A percentile compares a stretch with the other conserved stretches of the same genome.
These are phyloP conservation scores for Romanogobio albipinnatus DNA, from an alignment of 2,113 vertebrate genomes.

Conservation along the genomic window DNA sequence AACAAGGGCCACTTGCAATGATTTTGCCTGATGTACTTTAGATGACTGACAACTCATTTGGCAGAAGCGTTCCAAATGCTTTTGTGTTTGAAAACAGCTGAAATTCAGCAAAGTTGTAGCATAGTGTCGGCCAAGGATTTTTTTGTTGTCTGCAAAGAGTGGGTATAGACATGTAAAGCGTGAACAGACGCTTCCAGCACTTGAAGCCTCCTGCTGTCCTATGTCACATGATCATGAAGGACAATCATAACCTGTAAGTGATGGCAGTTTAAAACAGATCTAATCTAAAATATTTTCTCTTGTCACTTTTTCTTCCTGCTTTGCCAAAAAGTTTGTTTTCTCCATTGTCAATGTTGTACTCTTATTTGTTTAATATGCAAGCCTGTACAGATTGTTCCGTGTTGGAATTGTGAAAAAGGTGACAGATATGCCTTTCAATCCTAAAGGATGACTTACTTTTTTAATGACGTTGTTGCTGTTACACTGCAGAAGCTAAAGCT, in stretches of 20 bases:
- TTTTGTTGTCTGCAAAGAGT: constrained; percentile 46
- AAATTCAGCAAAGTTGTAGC: constrained; percentile 59
- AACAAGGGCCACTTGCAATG: constrained; percentile 60
- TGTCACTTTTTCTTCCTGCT: constrained; percentile 81
- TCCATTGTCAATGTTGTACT: constrained; percentile 67
- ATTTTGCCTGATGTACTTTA: constrained; percentile 53
- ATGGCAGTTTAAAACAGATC: constrained; percentile 71
- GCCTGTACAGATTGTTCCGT: constrained; percentile 72
- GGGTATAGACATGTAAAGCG: constrained; percentile 59
- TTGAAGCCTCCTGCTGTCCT: constrained; percentile 76
- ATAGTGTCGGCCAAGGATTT: constrained; percentile 70
- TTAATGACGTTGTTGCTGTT: constrained; percentile 75
- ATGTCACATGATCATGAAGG: constrained; percentile 79
- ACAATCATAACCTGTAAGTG: constrained; percentile 80
- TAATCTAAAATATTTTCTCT: constrained; percentile 75
- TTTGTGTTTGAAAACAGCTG: constrained; percentile 52
- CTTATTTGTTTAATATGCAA: constrained; percentile 73
- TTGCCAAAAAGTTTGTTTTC: constrained; percentile 76
- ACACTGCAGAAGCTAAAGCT: constrained; percentile 82
- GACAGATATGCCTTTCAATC: constrained; percentile 70
- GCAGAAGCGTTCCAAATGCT: constrained; percentile 46
- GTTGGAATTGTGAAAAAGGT: constrained; percentile 72
- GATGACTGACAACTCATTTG: constrained; percentile 46
- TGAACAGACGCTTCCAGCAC: constrained; percentile 68
- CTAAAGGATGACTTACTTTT: constrained; percentile 70